Evolutionary conservation across 2,888 invertebrate species (phyloP).

Genomic region (Drosophila falleni): DNA sequence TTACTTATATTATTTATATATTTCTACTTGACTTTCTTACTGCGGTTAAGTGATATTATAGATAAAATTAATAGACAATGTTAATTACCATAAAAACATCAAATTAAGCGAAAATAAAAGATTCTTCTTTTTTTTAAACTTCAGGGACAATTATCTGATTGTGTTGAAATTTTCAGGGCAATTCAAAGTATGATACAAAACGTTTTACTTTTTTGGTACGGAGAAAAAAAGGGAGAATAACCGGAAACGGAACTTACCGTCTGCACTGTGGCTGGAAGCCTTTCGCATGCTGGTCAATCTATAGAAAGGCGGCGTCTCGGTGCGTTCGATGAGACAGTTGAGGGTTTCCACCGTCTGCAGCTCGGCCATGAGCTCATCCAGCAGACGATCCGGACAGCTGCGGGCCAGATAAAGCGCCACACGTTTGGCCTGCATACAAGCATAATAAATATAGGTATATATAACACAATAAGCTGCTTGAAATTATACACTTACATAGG

Average conservation of each 20-base stretch:
- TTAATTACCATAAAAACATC: no score
- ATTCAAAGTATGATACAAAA: no score
- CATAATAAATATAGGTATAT: neutral
- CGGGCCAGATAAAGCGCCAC: slow-evolving; percentile 97
- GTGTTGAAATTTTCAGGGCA: no score
- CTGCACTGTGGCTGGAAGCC: slow-evolving; percentile 92
- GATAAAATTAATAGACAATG: no score
- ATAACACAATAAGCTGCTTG: neutral
- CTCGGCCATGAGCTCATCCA: slow-evolving; percentile 99
- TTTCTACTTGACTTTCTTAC: no score
- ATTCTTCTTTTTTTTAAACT: no score
- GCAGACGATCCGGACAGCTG: slow-evolving; percentile 95
- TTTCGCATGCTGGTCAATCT: slow-evolving; percentile 96
- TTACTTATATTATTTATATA: no score
- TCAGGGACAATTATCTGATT: no score
- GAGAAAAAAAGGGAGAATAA: neutral
- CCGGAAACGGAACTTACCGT: slow-evolving; percentile 84
- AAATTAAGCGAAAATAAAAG: no score
- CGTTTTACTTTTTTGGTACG: neutral
- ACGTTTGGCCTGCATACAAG: slow-evolving; percentile 92
- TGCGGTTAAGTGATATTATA: no score
- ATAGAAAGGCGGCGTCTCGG: slow-evolving; percentile 99
- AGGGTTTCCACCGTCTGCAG: slow-evolving; percentile 98
- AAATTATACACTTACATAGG: slow-evolving; percentile 90
- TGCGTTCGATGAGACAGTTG: slow-evolving; percentile 97